Conservation (phyloP, 2,113 vertebrate genomes). For the Brevimyrus niger region DNA sequence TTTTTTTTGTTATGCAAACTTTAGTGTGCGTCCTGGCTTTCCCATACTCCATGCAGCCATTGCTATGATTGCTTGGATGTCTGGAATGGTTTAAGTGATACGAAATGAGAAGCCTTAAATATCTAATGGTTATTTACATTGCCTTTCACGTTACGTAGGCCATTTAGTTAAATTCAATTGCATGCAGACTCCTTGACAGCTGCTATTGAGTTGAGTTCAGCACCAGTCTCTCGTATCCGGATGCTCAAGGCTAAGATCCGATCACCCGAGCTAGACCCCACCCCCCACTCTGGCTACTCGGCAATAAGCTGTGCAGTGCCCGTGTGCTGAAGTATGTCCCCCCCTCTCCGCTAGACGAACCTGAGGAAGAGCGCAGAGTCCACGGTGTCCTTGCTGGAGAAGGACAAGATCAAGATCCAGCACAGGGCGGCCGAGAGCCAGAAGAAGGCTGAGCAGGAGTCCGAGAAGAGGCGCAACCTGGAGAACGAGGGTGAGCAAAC, state of each 20-base stretch:
- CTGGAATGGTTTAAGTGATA: neutral
- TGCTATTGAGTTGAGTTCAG: neutral
- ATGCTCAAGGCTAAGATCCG: neutral
- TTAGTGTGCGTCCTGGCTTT: neutral
- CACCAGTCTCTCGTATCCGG: neutral
- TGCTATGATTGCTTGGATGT: neutral
- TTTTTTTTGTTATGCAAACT: neutral
- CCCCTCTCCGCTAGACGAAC: constrained; percentile 48
- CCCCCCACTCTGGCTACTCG: neutral
- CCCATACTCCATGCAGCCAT: neutral
- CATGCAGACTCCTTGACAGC: neutral
- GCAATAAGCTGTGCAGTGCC: neutral
- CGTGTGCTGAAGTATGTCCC: neutral
- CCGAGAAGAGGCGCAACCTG: constrained; percentile 84
- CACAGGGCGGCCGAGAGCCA: constrained; percentile 87
- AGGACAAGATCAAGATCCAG: constrained; percentile 88
- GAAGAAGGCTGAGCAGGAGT: constrained; percentile 92
- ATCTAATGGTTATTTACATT: neutral
- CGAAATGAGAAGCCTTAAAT: neutral
- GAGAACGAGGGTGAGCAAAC: constrained; percentile 84
- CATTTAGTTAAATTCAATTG: neutral
- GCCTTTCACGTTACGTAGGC: neutral
- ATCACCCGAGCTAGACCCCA: neutral
- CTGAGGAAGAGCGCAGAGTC: constrained; percentile 78
- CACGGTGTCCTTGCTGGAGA: constrained; percentile 79